phyloP scores from a whole-genome alignment of 2,113 vertebrate species.

The Phyllostomus hastatus region DNA sequence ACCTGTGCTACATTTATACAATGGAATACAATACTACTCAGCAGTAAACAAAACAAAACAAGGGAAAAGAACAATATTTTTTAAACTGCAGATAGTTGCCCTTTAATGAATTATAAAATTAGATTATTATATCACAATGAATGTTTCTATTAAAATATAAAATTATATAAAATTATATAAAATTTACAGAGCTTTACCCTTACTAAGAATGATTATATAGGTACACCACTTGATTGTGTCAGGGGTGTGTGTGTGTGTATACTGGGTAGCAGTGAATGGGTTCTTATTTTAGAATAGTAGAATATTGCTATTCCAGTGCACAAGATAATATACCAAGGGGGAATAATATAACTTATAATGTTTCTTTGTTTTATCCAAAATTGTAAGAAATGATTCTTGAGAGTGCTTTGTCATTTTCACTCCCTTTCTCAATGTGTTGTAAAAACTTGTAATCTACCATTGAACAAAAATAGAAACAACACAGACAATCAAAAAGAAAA shows the following conservation, averaged over 20 bases:
- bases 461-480: neutral
- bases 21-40: no score
- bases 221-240: neutral
- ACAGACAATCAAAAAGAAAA: neutral
- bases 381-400: neutral
- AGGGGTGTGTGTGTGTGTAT: neutral
- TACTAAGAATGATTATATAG: neutral
- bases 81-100: neutral
- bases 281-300: neutral
- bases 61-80: neutral
- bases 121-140: neutral
- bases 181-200: neutral
- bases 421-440: neutral
- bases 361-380: neutral
- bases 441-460: neutral
- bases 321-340: neutral
- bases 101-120: neutral
- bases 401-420: neutral
- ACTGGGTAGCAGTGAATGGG: no score
- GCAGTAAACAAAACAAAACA: no score
- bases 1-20: no score
- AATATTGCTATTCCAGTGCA: neutral
- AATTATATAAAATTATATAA: no score
- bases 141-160: neutral
- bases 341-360: neutral